These are phyloP conservation scores for Atrichornis clamosus DNA, from an alignment of 2,113 vertebrate genomes.

Conservation along the genomic window DNA sequence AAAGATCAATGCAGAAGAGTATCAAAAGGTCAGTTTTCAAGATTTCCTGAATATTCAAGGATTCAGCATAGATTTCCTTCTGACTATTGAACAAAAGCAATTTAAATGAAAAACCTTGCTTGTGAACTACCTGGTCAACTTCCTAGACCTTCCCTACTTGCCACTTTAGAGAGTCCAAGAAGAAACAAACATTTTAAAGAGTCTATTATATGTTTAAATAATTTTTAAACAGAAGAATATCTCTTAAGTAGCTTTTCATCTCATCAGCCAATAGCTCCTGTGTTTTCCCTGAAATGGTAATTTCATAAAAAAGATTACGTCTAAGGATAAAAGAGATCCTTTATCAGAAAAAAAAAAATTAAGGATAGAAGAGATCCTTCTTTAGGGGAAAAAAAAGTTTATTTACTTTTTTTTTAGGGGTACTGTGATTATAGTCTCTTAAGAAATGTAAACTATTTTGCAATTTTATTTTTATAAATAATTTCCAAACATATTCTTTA, in stretches of 20 bases:
- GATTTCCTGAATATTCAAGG: constrained; percentile 23
- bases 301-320: neutral
- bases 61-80: neutral
- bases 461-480: neutral
- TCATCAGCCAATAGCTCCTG: neutral
- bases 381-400: neutral
- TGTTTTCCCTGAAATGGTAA: neutral
- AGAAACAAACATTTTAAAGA: neutral
- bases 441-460: neutral
- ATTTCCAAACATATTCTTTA: neutral
- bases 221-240: neutral
- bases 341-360: neutral
- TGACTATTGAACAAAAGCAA: neutral
- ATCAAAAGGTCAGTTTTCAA: neutral
- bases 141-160: neutral
- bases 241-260: neutral
- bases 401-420: neutral
- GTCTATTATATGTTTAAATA: neutral
- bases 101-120: neutral
- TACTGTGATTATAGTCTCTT: neutral
- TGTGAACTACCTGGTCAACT: neutral
- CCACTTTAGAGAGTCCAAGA: neutral
- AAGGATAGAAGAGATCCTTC: neutral
- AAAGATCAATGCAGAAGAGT: neutral
- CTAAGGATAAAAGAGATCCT: neutral